Base-by-base conservation (phyloP, 30 jellyfish, hydroid and myxozoan genomes). In the Phacellophora camtschatica region DNA sequence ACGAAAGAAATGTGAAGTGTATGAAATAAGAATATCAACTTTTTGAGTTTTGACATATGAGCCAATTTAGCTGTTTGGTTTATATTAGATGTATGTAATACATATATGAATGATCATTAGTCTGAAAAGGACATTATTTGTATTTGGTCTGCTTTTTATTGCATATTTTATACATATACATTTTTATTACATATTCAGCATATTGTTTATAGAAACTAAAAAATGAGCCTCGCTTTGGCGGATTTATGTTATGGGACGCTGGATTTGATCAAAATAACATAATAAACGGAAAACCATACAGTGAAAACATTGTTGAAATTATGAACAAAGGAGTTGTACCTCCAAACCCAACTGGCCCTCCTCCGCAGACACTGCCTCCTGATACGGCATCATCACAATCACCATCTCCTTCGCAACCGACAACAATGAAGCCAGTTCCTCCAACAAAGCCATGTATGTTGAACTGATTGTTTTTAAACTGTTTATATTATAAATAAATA, bases 241-340 rank as follows among this genome's bases (percentile, higher is more conserved):
- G 99, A 32, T 86, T 93, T 50, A 93, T 93, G 99, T 58, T 93
- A 62, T 93, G 99, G 99, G 99, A 93, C 74, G 99, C 99, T 48
- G 96, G 97, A 7, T 93, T 93, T 63, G 99, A 93, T 85, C 97
- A 93, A 68, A 85, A 93, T 92, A 93, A 93, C 71, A 51, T 79
- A 37, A 93, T 93, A 82, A 87, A 87, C 59, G 99, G 99, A 41
- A 86, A 81, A 42, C 91, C 84, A 28, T 93, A 77, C 97, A 93
- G 99, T 61, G 95, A 93, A 13, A 80, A 93, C 68, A 86, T 93
- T 19, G 97, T 66, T 33, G 77, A 66, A 20, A 80, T 93, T 77
- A 77, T 93, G 88, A 81, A 86, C 66, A 82, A 80, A n/a, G 96
- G 92, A 5, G 95, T 82, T 2, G 88, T 65, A 29, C 89, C 90